A percentile compares a stretch with the other conserved stretches of the same genome.
These are phyloP conservation scores for Oreortyx pictus DNA, from an alignment of 2,797 vertebrate genomes.

Conservation along the genomic window DNA sequence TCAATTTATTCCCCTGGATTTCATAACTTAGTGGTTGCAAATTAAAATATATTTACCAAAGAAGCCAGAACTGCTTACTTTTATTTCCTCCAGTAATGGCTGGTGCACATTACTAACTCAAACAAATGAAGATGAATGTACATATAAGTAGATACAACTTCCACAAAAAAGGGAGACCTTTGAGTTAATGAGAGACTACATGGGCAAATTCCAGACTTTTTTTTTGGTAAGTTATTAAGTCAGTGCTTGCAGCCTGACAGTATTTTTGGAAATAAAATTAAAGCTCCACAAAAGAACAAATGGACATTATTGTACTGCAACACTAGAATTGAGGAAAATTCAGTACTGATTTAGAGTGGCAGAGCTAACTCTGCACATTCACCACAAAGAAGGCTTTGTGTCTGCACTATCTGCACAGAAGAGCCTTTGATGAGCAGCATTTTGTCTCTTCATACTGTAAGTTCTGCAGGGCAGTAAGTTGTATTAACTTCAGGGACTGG, in stretches of 20 bases:
- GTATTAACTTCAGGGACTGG: constrained; percentile 14
- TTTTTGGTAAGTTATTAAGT: not conserved
- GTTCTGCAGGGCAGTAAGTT: constrained; percentile 44
- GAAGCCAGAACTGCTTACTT: not conserved
- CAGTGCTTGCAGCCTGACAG: constrained; percentile 49
- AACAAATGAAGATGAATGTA: not conserved
- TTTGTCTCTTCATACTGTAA: constrained; percentile 53
- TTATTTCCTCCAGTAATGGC: not conserved
- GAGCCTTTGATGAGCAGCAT: constrained; percentile 52
- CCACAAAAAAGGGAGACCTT: not conserved
- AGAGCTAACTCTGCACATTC: constrained; percentile 47
- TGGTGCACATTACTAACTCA: not conserved
- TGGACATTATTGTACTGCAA: constrained; percentile 57
- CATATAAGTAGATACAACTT: not conserved
- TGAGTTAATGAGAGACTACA: not conserved
- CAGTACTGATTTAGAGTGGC: constrained; percentile 24
- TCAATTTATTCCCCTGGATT: not conserved
- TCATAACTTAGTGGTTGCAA: not conserved
- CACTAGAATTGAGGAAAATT: constrained; percentile 48
- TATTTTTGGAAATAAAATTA: constrained; percentile 66
- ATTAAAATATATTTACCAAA: not conserved
- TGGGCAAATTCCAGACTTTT: not conserved
- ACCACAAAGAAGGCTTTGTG: constrained; percentile 65
- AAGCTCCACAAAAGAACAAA: constrained; percentile 61
- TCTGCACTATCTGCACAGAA: constrained; percentile 27